Base-by-base conservation (phyloP, 1,140 invertebrate genomes). In the Dysdera silvatica region DNA sequence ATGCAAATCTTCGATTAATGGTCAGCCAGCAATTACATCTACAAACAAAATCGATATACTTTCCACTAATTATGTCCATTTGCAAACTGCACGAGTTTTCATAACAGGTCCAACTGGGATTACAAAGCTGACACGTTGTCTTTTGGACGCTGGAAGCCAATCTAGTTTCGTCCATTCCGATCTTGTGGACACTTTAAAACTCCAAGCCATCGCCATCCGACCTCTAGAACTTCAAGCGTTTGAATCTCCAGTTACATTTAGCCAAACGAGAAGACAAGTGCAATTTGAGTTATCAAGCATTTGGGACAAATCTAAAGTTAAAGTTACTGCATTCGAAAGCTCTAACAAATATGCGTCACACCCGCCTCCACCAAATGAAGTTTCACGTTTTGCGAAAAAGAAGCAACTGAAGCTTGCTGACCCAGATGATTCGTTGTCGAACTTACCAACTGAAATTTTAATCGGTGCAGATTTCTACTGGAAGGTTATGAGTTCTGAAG, bases 121-220 rank as follows among this genome's bases (percentile, higher is more conserved):
- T 24, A 52, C 48, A 24, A 52, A 61, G 10, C 26, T 53, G 18
- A 61, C 49, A 10, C 2, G 49, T 6, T 61, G 57, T 18, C 49
- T 59, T 49, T 49, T 59, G 20, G 56, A 59, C 49, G 32, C 43
- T 32, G 45, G 51, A 26, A 54, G 51, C 33, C 51, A 54, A 24
- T 6, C 31, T 23, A 37, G 51, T 24, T 54, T 54, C 28, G 33
- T 54, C 20, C 10, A 56, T 18, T 10, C 54, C 41, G 45, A 43
- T 26, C 40, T 56, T 26, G 51, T 59, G 48, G 33, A 59, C 4
- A 40, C 2, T 37, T 1, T 49, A 4, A 35, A 51, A n/a, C 23
- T 59, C 20, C 5, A 23, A 51, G 16, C 41, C 40, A 24, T 49
- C 12, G 51, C n/a, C 14, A 18, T 35, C 40, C 32, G 12, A 3